Percentiles rank a stretch among this genome's conserved stretches.
Conservation (phyloP, 2,888 invertebrate genomes). For the Chymomyza caudatula region DNA sequence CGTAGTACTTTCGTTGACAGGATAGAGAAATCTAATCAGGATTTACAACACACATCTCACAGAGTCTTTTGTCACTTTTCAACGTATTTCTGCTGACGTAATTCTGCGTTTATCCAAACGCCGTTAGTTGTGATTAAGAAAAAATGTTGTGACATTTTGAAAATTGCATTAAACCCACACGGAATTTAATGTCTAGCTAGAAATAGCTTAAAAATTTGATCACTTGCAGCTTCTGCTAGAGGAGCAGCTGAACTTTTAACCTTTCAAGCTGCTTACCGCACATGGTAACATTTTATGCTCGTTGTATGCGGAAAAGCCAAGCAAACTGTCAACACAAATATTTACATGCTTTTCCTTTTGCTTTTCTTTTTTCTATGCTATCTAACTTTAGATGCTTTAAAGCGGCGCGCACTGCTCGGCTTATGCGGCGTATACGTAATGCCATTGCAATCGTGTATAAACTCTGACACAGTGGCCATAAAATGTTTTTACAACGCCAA, state of each 20-base stretch:
- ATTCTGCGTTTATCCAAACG: background rate
- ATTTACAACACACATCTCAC: too few relatives aligned
- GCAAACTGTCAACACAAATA: background rate
- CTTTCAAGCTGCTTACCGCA: background rate
- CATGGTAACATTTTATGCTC: background rate
- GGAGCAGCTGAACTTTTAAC: background rate
- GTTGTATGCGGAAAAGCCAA: background rate
- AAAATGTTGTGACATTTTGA: background rate
- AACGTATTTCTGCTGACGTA: too few relatives aligned
- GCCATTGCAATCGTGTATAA: constrained; percentile 4
- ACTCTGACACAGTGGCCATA: background rate
- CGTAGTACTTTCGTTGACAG: too few relatives aligned
- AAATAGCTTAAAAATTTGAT: background rate
- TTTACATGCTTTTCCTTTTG: background rate
- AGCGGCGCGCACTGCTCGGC: background rate
- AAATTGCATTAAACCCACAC: background rate
- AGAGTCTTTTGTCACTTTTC: too few relatives aligned
- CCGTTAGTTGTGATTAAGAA: background rate
- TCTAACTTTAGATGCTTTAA: background rate
- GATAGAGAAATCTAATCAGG: too few relatives aligned
- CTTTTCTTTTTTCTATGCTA: background rate
- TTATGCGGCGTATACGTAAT: constrained; percentile 33
- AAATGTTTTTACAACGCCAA: background rate
- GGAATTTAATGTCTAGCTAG: background rate
- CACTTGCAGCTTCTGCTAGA: background rate